Conservation (phyloP, 2,113 vertebrate genomes). For the Eretmodus cyanostictus region DNA sequence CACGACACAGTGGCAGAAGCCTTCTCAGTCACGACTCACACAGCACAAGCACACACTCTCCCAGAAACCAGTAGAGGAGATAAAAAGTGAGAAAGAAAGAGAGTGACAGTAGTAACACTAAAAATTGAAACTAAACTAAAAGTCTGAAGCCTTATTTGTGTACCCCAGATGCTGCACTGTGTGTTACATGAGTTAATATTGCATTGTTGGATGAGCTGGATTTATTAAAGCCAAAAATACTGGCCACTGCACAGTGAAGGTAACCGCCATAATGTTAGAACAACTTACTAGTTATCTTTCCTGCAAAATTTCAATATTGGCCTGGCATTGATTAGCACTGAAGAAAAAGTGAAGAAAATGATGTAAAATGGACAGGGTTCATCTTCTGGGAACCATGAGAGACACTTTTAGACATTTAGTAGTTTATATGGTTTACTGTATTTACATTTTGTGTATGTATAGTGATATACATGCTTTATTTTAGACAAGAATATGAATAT, state of each 20-base stretch:
- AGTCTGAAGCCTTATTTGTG: not conserved
- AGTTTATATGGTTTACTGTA: not conserved
- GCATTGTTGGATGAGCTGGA: not conserved
- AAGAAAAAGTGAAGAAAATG: not conserved
- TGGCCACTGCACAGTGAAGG: not conserved
- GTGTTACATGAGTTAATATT: not conserved
- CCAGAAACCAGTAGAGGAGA: not conserved
- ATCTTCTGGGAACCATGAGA: not conserved
- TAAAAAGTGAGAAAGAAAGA: not conserved
- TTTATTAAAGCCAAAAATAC: not conserved
- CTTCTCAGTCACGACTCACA: constrained; percentile 49
- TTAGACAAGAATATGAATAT: not conserved
- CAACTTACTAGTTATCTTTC: not conserved
- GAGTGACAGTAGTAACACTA: not conserved
- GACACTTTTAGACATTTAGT: not conserved
- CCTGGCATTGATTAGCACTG: not conserved
- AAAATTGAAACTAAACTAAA: not conserved
- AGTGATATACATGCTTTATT: not conserved
- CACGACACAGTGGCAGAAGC: constrained; percentile 8
- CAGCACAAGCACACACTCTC: not conserved
- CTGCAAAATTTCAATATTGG: not conserved
- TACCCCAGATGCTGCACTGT: not conserved
- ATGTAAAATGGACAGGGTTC: not conserved
- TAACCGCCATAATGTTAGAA: not conserved
- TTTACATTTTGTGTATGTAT: not conserved